Conservation (phyloP, 2,797 vertebrate species). For the Rallus crepitans region DNA sequence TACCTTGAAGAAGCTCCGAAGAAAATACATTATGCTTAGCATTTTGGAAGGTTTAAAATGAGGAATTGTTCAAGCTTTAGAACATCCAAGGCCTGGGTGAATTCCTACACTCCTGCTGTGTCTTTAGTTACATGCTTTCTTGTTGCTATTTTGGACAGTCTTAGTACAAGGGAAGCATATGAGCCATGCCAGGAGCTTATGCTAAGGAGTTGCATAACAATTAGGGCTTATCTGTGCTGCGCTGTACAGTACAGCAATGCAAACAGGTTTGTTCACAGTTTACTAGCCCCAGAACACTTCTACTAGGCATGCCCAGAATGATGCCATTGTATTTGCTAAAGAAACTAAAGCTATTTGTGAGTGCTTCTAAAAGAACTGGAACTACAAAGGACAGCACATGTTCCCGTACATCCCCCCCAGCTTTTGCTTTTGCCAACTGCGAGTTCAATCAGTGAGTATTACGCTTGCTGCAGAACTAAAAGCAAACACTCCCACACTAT, state of each 20-base stretch:
- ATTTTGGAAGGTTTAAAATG: conserved; percentile 76
- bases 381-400: conserved; percentile 73
- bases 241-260: conserved; percentile 75
- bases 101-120: conserved; percentile 75
- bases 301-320: conserved; percentile 80
- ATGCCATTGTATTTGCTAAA: conserved; percentile 77
- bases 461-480: conserved; percentile 3
- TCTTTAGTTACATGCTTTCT: conserved; percentile 80
- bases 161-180: conserved; percentile 79
- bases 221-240: conserved; percentile 79
- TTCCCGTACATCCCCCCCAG: conserved; percentile 53
- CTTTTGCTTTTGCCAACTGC: conserved; percentile 57
- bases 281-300: conserved; percentile 73
- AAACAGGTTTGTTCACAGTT: conserved; percentile 84
- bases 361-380: conserved; percentile 72
- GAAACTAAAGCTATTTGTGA: conserved; percentile 75
- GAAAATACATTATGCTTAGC: conserved; percentile 86
- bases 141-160: conserved; percentile 87
- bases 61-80: conserved; percentile 59
- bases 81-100: conserved; percentile 74
- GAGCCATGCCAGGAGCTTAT: conserved; percentile 82
- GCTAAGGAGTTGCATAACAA: conserved; percentile 84
- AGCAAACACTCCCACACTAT: conserved; percentile 25
- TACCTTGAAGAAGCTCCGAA: conserved; percentile 89
- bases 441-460: conserved; percentile 46